phyloP scores from a whole-genome alignment of 2,797 vertebrate species.

The Podargus strigoides region DNA sequence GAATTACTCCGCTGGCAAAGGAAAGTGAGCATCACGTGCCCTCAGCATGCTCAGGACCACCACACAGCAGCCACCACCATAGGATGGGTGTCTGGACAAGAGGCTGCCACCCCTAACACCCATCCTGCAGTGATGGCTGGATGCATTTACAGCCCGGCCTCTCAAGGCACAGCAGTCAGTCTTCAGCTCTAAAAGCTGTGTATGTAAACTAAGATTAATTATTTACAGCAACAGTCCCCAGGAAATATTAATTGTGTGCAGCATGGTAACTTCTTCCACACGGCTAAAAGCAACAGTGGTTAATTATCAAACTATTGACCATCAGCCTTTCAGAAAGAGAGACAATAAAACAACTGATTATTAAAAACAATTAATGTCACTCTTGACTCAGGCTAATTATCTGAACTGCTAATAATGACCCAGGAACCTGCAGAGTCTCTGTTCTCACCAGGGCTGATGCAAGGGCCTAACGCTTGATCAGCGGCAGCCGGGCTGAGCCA shows the following conservation, averaged over 20 bases:
- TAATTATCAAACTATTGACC: slow-evolving; percentile 41
- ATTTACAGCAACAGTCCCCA: slow-evolving; percentile 39
- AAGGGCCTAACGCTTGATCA: neutral
- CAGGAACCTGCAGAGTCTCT: neutral
- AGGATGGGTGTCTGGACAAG: neutral
- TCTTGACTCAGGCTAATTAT: slow-evolving; percentile 19
- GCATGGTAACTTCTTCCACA: slow-evolving; percentile 15
- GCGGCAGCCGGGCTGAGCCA: neutral
- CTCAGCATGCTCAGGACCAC: neutral
- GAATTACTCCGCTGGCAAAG: neutral
- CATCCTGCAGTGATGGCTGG: too few species aligned
- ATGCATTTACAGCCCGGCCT: neutral
- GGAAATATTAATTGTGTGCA: slow-evolving; percentile 46
- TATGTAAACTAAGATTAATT: slow-evolving; percentile 7
- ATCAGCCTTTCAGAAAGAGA: slow-evolving; percentile 6
- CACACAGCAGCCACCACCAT: accelerated
- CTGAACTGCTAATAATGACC: slow-evolving; percentile 21
- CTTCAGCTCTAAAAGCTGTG: neutral
- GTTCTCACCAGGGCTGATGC: neutral
- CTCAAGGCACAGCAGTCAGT: neutral
- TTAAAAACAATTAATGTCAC: slow-evolving; percentile 56
- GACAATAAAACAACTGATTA: slow-evolving; percentile 50
- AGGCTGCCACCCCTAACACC: too few species aligned
- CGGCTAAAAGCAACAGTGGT: slow-evolving; percentile 25
- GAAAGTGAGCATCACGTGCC: accelerated